Evolutionary conservation across 2,888 invertebrate genomes (phyloP).

Genomic region (Allophyes oxyacanthae): DNA sequence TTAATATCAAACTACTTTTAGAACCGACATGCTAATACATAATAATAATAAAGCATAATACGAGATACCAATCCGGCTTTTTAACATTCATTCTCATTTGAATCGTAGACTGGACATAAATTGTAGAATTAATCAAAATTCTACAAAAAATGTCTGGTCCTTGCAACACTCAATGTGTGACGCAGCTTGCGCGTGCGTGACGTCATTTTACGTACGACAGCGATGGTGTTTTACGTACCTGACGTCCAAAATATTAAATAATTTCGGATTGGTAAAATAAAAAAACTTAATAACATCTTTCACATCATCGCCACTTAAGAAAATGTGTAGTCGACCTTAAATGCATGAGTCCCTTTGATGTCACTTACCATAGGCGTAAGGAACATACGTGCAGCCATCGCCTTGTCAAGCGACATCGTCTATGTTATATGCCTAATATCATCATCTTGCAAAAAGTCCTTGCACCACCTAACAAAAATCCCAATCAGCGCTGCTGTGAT

Average conservation of each 20-base stretch:
- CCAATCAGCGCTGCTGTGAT: too few species aligned
- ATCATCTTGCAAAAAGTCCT: too few species aligned
- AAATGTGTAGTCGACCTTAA: too few species aligned
- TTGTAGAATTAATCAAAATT: constrained; percentile 19
- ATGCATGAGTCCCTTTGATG: too few species aligned
- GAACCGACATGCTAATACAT: constrained; percentile 64
- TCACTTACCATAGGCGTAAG: too few species aligned
- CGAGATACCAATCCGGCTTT: constrained; percentile 44
- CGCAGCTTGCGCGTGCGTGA: constrained; percentile 53
- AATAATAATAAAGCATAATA: constrained; percentile 44
- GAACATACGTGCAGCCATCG: too few species aligned
- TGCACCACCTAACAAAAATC: too few species aligned
- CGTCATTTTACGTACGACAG: constrained; percentile 50
- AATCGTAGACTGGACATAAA: constrained; percentile 74
- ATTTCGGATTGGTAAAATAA: background rate
- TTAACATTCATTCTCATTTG: constrained; percentile 82
- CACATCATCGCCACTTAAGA: too few species aligned
- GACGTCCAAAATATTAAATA: constrained; percentile 5
- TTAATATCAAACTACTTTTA: constrained; percentile 62
- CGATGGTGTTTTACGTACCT: constrained; percentile 35
- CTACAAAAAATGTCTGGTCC: constrained; percentile 39
- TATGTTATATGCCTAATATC: too few species aligned
- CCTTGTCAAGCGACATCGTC: too few species aligned
- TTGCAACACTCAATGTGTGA: constrained; percentile 50
- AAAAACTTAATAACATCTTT: too few species aligned